Conservation (phyloP, 2,888 invertebrate genomes). For the Pandemis corylana region DNA sequence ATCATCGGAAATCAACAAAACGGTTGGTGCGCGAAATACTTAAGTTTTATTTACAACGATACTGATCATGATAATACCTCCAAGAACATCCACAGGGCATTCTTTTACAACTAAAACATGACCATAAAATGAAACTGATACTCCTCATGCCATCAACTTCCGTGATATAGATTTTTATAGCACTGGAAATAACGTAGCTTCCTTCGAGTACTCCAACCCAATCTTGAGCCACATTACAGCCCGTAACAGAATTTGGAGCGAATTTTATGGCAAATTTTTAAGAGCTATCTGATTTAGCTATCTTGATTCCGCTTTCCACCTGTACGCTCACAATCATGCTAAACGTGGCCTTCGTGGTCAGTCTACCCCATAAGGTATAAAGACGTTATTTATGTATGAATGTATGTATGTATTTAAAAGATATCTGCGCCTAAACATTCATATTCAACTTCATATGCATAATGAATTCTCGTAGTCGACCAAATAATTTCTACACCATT, state of each 20-base stretch:
- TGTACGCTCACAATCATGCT: no score
- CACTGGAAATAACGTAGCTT: conserved; percentile 26
- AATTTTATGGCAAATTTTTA: neutral
- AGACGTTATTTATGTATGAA: no score
- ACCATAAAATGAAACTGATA: conserved; percentile 32
- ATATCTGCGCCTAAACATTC: no score
- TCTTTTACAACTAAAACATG: neutral
- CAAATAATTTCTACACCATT: neutral
- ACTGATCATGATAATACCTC: neutral
- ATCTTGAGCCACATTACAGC: neutral
- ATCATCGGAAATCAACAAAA: no score
- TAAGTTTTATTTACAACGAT: neutral
- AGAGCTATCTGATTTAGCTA: neutral
- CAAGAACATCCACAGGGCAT: neutral
- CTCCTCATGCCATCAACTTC: conserved; percentile 8
- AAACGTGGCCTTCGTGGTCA: no score
- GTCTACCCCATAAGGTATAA: no score
- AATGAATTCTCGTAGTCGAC: no score
- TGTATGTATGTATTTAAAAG: no score
- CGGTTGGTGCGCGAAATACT: no score
- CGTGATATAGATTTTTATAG: conserved; percentile 24
- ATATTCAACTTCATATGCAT: no score
- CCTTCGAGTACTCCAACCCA: conserved; percentile 11
- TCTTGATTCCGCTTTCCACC: no score
- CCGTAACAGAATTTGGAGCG: neutral